Evolutionary conservation across 2,888 invertebrate genomes (phyloP), one percentile per base, ranked within the genome.

Genomic region (Acanthosepion pharaonis): DNA sequence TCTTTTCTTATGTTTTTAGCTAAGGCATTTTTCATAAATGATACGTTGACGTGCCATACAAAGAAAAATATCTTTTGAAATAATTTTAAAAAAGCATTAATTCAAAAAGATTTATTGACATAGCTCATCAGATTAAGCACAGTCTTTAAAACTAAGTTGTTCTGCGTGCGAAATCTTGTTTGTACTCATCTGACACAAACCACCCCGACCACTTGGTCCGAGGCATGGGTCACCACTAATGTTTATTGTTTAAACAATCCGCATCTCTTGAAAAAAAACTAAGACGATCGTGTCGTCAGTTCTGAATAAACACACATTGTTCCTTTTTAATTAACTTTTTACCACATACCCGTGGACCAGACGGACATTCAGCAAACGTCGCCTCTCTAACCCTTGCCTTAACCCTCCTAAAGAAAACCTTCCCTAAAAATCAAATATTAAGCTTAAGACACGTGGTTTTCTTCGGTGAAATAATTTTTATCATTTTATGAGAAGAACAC

Each of bases 281-380:
- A 15, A 78, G 28, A 28, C 28, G 78, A n/a, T 28, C 78, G 28
- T 78, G n/a, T 28, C 25, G n/a, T 78, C 78, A n/a, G 78, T 28
- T 78, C 78, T 78, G n/a, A 78, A 78, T 78, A 78, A 78, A 78
- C 78, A 78, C n/a, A 33, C n/a, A 78, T 78, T n/a, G 78, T 78
- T 78, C 78, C n/a, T 78, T 78, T 78, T 78, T 78, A n/a, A 33
- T 11, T 33, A 9, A 15, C 8, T 64, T 18, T 78, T 33, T 78
- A n/a, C 78, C 78, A 78, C 28, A 8, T 11, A 78, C 64, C 64
- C 64, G 25, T 9, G 9, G 28, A n/a, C 78, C 78, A n/a, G 78
- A 78, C 78, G 28, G 5, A 78, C 78, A 28, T 78, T 28, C 78
- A 9, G 78, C 28, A 78, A 9, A n/a, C 28, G 78, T 78, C 78